These are phyloP conservation scores for Equus quagga DNA, from an alignment of 2,113 vertebrate species.

Conservation along the genomic window DNA sequence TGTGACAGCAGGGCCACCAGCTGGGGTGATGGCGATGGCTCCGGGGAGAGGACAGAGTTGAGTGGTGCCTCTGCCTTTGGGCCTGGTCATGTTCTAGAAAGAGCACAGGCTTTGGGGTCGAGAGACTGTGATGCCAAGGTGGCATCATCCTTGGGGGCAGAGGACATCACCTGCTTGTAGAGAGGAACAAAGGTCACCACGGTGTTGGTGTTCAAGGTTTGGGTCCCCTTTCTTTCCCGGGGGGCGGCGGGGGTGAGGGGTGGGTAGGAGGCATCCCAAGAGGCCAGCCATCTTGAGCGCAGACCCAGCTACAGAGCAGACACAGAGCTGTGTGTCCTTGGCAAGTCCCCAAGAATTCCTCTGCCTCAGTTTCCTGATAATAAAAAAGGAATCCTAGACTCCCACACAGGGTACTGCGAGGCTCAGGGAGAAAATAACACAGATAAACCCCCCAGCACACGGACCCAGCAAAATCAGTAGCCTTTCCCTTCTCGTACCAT, in stretches of 20 bases:
- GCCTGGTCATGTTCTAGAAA: background rate
- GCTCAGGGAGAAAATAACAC: background rate
- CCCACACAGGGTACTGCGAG: background rate
- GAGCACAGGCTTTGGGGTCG: background rate
- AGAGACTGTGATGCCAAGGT: rapidly evolving
- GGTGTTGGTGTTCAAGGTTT: rapidly evolving
- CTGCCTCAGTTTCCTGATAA: slow-evolving; percentile 56
- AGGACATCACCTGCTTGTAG: background rate
- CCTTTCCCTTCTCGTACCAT: rapidly evolving
- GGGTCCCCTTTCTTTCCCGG: background rate
- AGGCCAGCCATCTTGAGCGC: background rate
- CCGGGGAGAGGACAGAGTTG: too few relatives aligned
- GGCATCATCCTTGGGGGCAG: background rate
- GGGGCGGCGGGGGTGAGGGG: too few relatives aligned
- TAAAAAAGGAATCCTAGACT: background rate
- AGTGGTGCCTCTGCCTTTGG: background rate
- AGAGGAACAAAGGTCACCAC: background rate
- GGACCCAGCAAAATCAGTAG: background rate
- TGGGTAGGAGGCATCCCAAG: too few relatives aligned
- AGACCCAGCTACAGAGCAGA: background rate
- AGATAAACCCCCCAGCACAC: background rate
- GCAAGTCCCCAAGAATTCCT: background rate
- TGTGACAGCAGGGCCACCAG: background rate
- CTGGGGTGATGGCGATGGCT: background rate
- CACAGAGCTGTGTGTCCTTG: background rate